These are phyloP conservation scores for Parasteatoda tepidariorum DNA, from an alignment of 1,140 invertebrate species.

Conservation along the genomic window DNA sequence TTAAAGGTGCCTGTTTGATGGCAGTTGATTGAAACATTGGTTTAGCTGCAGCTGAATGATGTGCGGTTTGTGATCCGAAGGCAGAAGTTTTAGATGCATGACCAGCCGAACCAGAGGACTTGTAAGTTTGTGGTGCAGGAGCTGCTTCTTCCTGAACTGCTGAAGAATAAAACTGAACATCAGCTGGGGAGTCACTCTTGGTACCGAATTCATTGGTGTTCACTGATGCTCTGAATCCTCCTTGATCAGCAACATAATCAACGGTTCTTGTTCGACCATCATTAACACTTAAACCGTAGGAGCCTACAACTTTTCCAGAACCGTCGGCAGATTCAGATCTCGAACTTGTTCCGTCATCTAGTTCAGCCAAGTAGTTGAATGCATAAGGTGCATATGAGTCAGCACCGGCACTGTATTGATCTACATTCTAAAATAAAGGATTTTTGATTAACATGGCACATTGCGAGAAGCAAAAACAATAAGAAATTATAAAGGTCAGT, in stretches of 20 bases:
- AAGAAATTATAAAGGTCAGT: too few species aligned
- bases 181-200: slow-evolving; percentile 44
- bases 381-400: slow-evolving; percentile 22
- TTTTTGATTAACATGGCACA: too few species aligned
- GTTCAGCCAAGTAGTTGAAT: slow-evolving; percentile 40
- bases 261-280: slow-evolving; percentile 57
- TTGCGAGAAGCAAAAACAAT: too few species aligned
- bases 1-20: neutral
- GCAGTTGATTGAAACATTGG: neutral
- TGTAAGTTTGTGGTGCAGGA: neutral
- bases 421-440: neutral
- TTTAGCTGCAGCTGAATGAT: neutral
- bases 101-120: neutral
- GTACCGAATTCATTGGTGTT: slow-evolving; percentile 59
- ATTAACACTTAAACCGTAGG: slow-evolving; percentile 35
- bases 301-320: slow-evolving; percentile 58
- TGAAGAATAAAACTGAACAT: slow-evolving; percentile 53
- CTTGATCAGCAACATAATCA: slow-evolving; percentile 50
- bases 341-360: slow-evolving; percentile 40
- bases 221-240: slow-evolving; percentile 50
- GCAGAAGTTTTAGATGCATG: neutral
- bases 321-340: slow-evolving; percentile 45
- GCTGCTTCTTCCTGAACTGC: neutral
- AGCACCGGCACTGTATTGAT: slow-evolving; percentile 16
- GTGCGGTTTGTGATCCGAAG: neutral